Conservation (phyloP, 1,140 invertebrate species). For the Augochlora pura region DNA sequence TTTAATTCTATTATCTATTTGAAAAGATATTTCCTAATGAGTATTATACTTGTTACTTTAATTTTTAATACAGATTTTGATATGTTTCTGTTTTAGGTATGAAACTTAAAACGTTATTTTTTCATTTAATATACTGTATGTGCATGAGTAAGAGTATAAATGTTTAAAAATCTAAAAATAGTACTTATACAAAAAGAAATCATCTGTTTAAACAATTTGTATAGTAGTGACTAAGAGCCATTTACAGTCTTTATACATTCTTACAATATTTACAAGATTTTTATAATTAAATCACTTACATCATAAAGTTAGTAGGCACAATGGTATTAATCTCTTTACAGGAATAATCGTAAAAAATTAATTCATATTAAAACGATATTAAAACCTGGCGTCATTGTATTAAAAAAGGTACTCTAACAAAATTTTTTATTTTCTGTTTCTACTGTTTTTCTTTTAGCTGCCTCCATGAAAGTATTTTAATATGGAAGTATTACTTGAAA, state of each 20-base stretch:
- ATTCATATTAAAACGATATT: not conserved
- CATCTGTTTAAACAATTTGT: conserved; percentile 24
- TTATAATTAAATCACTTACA: conserved; percentile 25
- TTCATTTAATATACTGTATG: not conserved
- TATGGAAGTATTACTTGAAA: not conserved
- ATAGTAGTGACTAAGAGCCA: conserved; percentile 26
- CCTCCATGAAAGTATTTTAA: not conserved
- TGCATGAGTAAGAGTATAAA: conserved; percentile 17
- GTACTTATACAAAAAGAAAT: conserved; percentile 3
- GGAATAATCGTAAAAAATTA: conserved; percentile 16
- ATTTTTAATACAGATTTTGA: conserved; percentile 30
- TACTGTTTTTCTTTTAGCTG: not conserved
- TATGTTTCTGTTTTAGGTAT: conserved; percentile 31
- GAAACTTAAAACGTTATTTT: conserved; percentile 14
- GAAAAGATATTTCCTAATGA: conserved; percentile 24
- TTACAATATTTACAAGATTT: conserved; percentile 43
- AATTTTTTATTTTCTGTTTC: not conserved
- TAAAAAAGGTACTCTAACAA: conserved; percentile 6
- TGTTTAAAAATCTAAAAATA: conserved; percentile 12
- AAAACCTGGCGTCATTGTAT: conserved; percentile 8
- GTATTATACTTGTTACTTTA: conserved; percentile 12
- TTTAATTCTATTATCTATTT: conserved; percentile 30
- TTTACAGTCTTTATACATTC: conserved; percentile 48
- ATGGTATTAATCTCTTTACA: conserved; percentile 43
- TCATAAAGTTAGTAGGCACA: conserved; percentile 43